A percentile compares a stretch with the other conserved stretches of the same genome.
Evolutionary conservation across 2,888 invertebrate species (phyloP).

Genomic region (Loripinus fragilis): DNA sequence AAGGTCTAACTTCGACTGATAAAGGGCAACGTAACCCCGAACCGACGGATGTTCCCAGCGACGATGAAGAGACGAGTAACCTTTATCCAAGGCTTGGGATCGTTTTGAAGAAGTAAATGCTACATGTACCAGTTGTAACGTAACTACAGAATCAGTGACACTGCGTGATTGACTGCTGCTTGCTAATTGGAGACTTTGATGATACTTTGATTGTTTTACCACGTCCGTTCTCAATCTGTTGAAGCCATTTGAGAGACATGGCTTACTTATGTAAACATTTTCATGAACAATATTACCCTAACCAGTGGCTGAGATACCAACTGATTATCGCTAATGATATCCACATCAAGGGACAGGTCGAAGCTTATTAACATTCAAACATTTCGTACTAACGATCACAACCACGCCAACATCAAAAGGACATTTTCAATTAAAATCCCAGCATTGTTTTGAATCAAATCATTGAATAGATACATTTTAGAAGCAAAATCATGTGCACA

Average conservation of each 20-base stretch:
- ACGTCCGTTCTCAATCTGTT: background rate
- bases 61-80: background rate
- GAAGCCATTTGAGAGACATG: background rate
- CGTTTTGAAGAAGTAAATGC: background rate
- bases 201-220: background rate
- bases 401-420: background rate
- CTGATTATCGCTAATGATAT: background rate
- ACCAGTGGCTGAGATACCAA: background rate
- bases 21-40: background rate
- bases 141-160: background rate
- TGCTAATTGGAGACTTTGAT: background rate
- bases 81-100: constrained; percentile 3
- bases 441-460: background rate
- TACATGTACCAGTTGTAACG: background rate
- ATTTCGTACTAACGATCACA: background rate
- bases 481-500: background rate
- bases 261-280: background rate
- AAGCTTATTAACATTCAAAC: background rate
- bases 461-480: background rate
- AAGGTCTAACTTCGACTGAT: background rate
- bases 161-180: background rate
- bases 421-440: background rate
- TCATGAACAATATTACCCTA: background rate
- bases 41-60: background rate
- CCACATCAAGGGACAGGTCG: background rate